Evolutionary conservation across 2,113 vertebrate species (phyloP).

Genomic region (Lepidothrix coronata): DNA sequence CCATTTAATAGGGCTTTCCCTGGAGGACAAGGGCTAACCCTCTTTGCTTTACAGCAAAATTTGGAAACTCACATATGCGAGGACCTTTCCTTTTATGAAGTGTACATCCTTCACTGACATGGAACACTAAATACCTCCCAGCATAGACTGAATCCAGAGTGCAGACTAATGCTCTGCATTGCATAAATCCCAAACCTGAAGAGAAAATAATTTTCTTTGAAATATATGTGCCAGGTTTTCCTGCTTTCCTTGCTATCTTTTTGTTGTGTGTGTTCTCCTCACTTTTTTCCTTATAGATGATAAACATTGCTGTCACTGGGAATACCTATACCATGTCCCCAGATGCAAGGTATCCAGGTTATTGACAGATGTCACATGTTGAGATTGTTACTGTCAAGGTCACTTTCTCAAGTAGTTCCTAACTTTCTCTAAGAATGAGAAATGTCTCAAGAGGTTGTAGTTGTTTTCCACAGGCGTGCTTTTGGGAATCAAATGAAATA

Average conservation of each 20-base stretch:
- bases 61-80: background rate
- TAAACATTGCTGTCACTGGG: background rate
- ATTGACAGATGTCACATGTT: background rate
- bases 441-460: background rate
- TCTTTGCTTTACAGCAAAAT: background rate
- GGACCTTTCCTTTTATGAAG: background rate
- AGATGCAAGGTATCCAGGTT: background rate
- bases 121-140: background rate
- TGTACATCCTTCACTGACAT: background rate
- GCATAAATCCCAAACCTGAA: background rate
- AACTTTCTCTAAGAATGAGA: background rate
- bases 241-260: background rate
- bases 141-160: background rate
- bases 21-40: background rate
- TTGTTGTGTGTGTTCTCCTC: background rate
- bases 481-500: background rate
- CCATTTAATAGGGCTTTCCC: background rate
- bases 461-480: background rate
- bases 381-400: background rate
- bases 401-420: background rate
- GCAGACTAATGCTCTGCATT: background rate
- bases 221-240: background rate
- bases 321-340: background rate
- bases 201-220: background rate
- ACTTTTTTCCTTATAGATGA: background rate